Percentiles rank a stretch among this genome's conserved stretches.
phyloP scores from a whole-genome alignment of 2,797 vertebrate genomes.

The Gallinago nigripennis region DNA sequence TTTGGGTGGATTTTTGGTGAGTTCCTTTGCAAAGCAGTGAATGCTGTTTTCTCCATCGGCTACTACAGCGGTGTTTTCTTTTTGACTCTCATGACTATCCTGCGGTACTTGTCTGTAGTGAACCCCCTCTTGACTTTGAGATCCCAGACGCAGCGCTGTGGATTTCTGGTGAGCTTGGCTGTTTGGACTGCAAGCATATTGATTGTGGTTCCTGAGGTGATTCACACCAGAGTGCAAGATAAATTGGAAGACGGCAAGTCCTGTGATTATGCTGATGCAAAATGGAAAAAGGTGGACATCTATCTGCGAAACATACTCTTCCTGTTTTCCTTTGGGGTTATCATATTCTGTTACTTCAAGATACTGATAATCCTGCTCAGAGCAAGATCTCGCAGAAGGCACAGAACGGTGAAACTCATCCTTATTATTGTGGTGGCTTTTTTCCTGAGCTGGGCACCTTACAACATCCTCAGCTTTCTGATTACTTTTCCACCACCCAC shows the following conservation, averaged over 20 bases:
- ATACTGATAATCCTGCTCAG: slow-evolving; percentile 84
- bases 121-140: slow-evolving; percentile 82
- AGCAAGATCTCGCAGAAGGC: slow-evolving; percentile 78
- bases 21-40: slow-evolving; percentile 81
- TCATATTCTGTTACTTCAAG: slow-evolving; percentile 85
- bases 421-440: slow-evolving; percentile 86
- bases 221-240: slow-evolving; percentile 59
- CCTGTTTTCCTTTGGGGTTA: slow-evolving; percentile 77
- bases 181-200: slow-evolving; percentile 83
- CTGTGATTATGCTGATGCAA: slow-evolving; percentile 67
- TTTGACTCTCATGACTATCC: slow-evolving; percentile 87
- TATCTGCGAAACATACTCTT: slow-evolving; percentile 88
- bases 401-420: slow-evolving; percentile 88
- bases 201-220: slow-evolving; percentile 77
- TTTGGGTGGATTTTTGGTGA: slow-evolving; percentile 84
- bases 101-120: slow-evolving; percentile 87
- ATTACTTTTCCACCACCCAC: slow-evolving; percentile 57
- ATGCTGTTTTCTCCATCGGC: slow-evolving; percentile 84
- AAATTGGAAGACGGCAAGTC: accelerated
- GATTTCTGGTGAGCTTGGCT: slow-evolving; percentile 61
- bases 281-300: slow-evolving; percentile 69
- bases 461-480: slow-evolving; percentile 85
- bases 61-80: slow-evolving; percentile 91
- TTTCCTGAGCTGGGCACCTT: slow-evolving; percentile 93
- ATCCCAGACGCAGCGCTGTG: slow-evolving; percentile 66